phyloP scores from a whole-genome alignment of 1,140 invertebrate species.

The Drosophila azteca region DNA sequence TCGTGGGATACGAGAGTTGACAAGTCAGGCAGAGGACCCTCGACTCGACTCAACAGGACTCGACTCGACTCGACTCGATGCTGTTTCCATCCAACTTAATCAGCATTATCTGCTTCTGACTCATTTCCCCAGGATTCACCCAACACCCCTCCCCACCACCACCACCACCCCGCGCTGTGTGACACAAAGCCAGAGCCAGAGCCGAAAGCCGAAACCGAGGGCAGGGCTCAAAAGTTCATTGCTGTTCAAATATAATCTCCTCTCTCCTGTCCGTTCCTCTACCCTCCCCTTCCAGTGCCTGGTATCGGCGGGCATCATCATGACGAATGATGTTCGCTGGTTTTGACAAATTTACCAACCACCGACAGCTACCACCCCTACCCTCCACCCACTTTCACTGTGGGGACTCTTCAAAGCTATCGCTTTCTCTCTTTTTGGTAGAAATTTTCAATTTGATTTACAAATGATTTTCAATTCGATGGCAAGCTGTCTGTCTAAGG shows the following conservation, averaged over 20 bases:
- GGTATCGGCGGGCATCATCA: constrained; percentile 27
- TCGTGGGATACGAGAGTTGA: constrained; percentile 55
- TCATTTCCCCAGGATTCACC: constrained; percentile 24
- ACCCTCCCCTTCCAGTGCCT: too few species aligned
- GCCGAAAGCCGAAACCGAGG: too few species aligned
- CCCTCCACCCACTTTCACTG: too few species aligned
- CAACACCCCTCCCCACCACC: too few species aligned
- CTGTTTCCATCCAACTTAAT: constrained; percentile 45
- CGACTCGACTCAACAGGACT: constrained; percentile 4
- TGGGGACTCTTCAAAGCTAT: constrained; percentile 46
- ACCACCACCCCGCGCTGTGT: too few species aligned
- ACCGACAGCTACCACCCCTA: constrained; percentile 5
- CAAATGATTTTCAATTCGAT: constrained; percentile 64
- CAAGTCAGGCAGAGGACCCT: constrained; percentile 10
- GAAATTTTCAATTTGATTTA: constrained; percentile 66
- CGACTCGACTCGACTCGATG: constrained; percentile 11
- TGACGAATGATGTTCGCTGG: constrained; percentile 65
- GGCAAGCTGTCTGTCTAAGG: constrained; percentile 1
- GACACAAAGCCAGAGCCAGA: too few species aligned
- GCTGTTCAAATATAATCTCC: constrained; percentile 50
- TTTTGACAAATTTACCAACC: constrained; percentile 62
- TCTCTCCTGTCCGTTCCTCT: background rate
- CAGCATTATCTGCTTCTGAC: constrained; percentile 45
- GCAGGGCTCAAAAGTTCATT: constrained; percentile 40
- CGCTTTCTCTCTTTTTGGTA: constrained; percentile 46